Base-by-base conservation (phyloP, 2,888 invertebrate genomes). In the Thecocarcelia acutangulata region DNA sequence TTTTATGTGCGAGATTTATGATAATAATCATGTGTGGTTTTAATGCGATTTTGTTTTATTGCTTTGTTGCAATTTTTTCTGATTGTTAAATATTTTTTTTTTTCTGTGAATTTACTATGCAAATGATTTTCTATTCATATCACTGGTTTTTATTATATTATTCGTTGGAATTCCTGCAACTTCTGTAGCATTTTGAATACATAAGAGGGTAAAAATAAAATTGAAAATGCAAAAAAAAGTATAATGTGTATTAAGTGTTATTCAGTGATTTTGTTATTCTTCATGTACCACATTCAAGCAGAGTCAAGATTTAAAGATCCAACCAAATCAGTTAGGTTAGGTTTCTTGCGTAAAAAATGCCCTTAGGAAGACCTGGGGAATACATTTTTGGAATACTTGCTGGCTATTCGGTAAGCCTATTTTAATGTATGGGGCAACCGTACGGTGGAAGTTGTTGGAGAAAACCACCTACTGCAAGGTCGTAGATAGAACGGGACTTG, bases 21-120 rank as follows among this genome's bases (percentile, higher is more conserved):
- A 19, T 33, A 46, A 59, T 72, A 50, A 52, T 68, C 59, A 61
- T 69, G 17, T 44, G 24, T 61, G 50, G 12, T 52, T 54, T 61
- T 61, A 69, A 76, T 76, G 54, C 24, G 61, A 72, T 59, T 72
- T 42, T 19, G 21, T 61, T 54, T 24, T 33, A 40, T n/a, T 50
- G 52, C 17, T 61, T 13, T 24, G 50, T 50, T 72, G 28, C 42
- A 19, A 24, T 33, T 72, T 50, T 69, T 48, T 40, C 61, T 37
- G 37, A 69, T 40, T n/a, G n/a, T n/a, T 63, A 69, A 56, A 46
- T 66, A 68, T 12, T 37, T 19, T 17, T 52, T 50, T 44, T 58
- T 17, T 17, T 4, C 33, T 44, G 24, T 42, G 42, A 33, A 40
- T 37, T 58, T 58, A 66, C 58, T 61, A 61, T 61, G 44, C 52